These are phyloP conservation scores for Anastrepha ludens DNA, from an alignment of 1,140 invertebrate genomes.

Conservation along the genomic window DNA sequence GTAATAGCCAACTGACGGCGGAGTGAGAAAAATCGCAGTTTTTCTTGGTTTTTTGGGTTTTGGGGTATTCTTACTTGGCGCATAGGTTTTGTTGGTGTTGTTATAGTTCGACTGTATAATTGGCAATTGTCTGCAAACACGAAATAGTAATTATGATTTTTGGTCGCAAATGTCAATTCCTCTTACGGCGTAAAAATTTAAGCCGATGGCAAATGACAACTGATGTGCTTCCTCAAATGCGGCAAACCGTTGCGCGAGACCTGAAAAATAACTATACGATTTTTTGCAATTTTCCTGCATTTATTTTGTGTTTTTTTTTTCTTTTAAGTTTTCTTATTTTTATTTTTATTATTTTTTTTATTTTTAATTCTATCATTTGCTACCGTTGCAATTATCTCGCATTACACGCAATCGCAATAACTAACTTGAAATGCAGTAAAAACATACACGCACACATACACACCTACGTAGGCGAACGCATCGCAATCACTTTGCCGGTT, in stretches of 20 bases:
- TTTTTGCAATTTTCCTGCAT: too few species aligned
- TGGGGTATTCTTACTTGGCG: background rate
- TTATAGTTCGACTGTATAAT: background rate
- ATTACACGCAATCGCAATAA: too few species aligned
- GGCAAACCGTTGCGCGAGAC: background rate
- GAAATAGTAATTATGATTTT: slow-evolving; percentile 2
- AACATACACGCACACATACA: background rate
- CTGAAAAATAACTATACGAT: too few species aligned
- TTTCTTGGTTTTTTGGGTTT: too few species aligned
- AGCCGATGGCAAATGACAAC: background rate
- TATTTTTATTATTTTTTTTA: too few species aligned
- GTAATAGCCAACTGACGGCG: background rate
- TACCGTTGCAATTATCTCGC: too few species aligned
- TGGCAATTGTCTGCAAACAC: background rate
- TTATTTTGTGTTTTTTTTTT: too few species aligned
- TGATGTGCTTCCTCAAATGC: background rate
- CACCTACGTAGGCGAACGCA: background rate
- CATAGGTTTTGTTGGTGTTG: background rate
- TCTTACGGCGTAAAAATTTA: background rate
- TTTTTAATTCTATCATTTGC: too few species aligned
- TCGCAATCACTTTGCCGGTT: slow-evolving; percentile 24
- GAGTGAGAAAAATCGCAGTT: background rate
- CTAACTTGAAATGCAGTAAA: too few species aligned
- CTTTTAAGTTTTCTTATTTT: too few species aligned
- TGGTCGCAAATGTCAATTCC: slow-evolving; percentile 20